These are phyloP conservation scores for Leucosticte australis DNA, from an alignment of 2,113 vertebrate species.

Conservation along the genomic window DNA sequence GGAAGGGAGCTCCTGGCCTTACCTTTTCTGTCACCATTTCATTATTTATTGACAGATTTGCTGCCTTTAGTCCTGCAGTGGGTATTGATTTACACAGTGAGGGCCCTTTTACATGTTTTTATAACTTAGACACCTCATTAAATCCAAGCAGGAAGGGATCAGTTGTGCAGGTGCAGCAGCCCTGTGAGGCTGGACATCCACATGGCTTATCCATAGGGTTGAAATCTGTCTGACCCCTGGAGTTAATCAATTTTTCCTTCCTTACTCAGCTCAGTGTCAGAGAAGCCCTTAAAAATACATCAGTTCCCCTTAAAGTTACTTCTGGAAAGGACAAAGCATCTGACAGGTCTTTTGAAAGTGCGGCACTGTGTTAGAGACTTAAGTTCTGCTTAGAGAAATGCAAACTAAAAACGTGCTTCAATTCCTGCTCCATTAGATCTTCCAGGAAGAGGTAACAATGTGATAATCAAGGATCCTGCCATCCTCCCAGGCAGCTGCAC, in stretches of 20 bases:
- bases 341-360: not conserved
- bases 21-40: constrained; percentile 15
- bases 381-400: not conserved
- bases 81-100: constrained; percentile 49
- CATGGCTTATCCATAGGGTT: not conserved
- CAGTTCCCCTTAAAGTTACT: not conserved
- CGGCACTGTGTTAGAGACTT: not conserved
- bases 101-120: constrained; percentile 14
- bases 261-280: not conserved
- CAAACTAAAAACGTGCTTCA: not conserved
- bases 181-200: not conserved
- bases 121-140: not conserved
- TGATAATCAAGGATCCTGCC: not conserved
- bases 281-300: not conserved
- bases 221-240: not conserved
- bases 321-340: not conserved
- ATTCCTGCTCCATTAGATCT: not conserved
- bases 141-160: not conserved
- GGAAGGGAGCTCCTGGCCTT: not conserved
- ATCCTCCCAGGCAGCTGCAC: not conserved
- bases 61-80: constrained; percentile 18
- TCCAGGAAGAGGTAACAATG: not conserved
- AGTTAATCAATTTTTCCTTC: not conserved
- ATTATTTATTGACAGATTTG: constrained; percentile 75
- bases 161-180: not conserved